Base-by-base conservation (phyloP, 2,888 invertebrate species). In the Lordiphosa andalusiaca region DNA sequence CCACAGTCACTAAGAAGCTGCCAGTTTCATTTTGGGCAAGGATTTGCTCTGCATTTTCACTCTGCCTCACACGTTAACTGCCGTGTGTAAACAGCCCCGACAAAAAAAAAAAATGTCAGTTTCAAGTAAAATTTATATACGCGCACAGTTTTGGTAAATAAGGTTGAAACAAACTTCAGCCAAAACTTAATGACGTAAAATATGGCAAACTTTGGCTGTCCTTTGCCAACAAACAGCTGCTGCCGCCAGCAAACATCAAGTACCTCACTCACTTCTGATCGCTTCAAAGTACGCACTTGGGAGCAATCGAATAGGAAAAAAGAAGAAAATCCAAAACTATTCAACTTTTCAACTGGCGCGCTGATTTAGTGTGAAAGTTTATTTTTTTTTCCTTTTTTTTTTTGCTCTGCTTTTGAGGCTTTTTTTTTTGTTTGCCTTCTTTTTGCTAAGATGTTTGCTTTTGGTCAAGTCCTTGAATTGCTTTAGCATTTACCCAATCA, bases 291-390 rank as follows among this genome's bases (percentile, higher is more conserved):
- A 69, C 74, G 76, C 85, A 83, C 84, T 81, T 69, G 84, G 82
- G 73, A 84, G 75, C 83, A 75, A 84, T 71, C 69, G 59, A 58
- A 53, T 23, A 52, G 57, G 36, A 65, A 69, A 70, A 53, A 66
- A 21, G 47, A 53, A 42, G 67, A 74, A 16, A 16, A 16, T 16
- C 62, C 66, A 73, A 63, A 76, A 69, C 72, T 66, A 67, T 71
- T 64, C 54, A 59, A 65, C 49, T 37, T 62, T 65, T 50, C 60
- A 55, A 57, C 73, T 81, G 81, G 44, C 69, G 16, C 16, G 59
- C 78, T 80, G 85, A 80, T 80, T 80, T 80, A 80, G 85, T 80
- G 85, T 75, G 65, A 82, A 80, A 80, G 73, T 78, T 80, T 75
- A 61, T 36, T n/a, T 30, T 35, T 36, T 37, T 1, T 39, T 16